Base-by-base conservation (phyloP, 2,888 invertebrate genomes). In the Cistogaster globosa region DNA sequence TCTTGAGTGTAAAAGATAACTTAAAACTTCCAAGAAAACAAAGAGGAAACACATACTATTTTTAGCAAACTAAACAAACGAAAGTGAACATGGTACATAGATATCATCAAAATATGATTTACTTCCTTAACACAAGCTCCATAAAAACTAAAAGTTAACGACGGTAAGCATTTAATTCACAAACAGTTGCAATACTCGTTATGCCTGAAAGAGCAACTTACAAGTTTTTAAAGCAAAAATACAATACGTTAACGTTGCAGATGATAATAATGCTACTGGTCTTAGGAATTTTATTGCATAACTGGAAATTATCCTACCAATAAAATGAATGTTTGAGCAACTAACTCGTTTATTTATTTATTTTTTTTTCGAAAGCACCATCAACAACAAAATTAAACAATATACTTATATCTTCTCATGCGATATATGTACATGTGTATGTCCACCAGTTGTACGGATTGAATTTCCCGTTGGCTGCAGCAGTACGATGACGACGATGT, bases 251-350 rank as follows among this genome's bases (percentile, higher is more conserved):
- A 36, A 58, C 32, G 36, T 14, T 51, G 18, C 58, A 16, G 9
- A 68, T 60, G 55, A 51, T 55, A 22, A 45, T 58, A 82, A 75
- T 67, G 79, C 83, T 77, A 82, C 83, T 83, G 86, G 79, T 77
- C 51, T 78, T 78, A 62, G 69, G 36, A 71, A 80, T 80, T 80
- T 48, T 45, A 69, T 87, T 87, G 53, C 85, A 86, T 87, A 87
- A 87, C 81, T 82, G 81, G 62, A 81, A 86, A 86, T 87, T 86
- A 85, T 81, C 81, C 65, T 62, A 74, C 68, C 78, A 81, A 68
- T 79, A 60, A 81, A 72, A 72, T 79, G 14, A 74, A 84, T 18
- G 76, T 32, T 48, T 53, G 18, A 55, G 71, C 42, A 26, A 18
- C 69, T 45, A 80, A 80, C 78, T 69, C 45, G 69, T 74, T 80